A percentile compares a stretch with the other conserved stretches of the same genome.
These are phyloP conservation scores for Athalia rosae DNA, from an alignment of 2,888 invertebrate species.

Conservation along the genomic window DNA sequence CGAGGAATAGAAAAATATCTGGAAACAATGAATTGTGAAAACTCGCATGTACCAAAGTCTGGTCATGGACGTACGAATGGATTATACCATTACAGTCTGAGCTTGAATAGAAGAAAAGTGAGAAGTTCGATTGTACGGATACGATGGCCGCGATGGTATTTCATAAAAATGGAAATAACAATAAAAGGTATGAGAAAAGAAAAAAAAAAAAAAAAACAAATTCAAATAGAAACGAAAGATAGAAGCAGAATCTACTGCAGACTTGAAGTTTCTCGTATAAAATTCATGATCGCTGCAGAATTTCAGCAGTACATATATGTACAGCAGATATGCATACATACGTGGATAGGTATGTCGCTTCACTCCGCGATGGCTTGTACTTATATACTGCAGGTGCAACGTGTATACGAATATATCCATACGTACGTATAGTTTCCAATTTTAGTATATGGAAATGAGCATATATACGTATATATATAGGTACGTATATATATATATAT, in stretches of 20 bases:
- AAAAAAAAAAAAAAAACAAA: not conserved
- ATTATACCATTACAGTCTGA: too few relatives aligned
- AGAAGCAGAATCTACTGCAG: not conserved
- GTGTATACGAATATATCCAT: too few relatives aligned
- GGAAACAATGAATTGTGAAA: too few relatives aligned
- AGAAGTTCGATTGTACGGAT: constrained; percentile 2
- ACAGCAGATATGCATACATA: too few relatives aligned
- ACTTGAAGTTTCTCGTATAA: not conserved
- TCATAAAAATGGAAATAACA: constrained; percentile 4
- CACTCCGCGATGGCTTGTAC: too few relatives aligned
- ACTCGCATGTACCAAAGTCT: too few relatives aligned
- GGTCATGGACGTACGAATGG: too few relatives aligned
- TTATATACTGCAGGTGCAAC: too few relatives aligned
- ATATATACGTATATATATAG: too few relatives aligned
- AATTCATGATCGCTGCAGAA: constrained; percentile 17
- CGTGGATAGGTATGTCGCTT: too few relatives aligned
- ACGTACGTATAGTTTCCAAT: not conserved
- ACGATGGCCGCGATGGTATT: not conserved
- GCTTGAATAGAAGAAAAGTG: not conserved
- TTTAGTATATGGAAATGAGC: not conserved
- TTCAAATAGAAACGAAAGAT: not conserved
- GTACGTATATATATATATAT: constrained; percentile 1
- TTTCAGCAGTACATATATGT: too few relatives aligned
- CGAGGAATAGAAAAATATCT: too few relatives aligned
- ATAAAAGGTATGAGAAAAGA: not conserved